phyloP scores from a whole-genome alignment of 2,113 vertebrate species.

The Tyto alba region DNA sequence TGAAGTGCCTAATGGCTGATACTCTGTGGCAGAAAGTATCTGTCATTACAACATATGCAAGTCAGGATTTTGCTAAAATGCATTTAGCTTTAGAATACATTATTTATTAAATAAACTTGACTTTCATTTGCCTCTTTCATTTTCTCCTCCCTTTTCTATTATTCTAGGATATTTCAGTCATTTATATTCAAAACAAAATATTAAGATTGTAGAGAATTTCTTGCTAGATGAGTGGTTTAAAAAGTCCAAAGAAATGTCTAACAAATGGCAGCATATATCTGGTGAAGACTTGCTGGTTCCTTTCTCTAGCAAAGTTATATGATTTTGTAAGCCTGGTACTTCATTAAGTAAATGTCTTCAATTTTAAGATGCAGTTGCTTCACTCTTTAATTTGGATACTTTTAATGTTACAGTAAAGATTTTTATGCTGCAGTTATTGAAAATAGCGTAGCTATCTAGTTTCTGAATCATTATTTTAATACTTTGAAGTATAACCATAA shows the following conservation, averaged over 20 bases:
- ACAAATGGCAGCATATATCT: neutral
- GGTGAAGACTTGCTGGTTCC: neutral
- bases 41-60: conserved; percentile 2
- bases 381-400: neutral
- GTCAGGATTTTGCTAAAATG: neutral
- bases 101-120: conserved; percentile 27
- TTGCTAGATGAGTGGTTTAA: neutral
- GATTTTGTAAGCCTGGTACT: neutral
- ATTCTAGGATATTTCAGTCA: neutral
- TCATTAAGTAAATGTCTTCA: neutral
- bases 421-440: neutral
- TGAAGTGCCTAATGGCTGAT: neutral
- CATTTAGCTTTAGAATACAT: neutral
- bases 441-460: neutral
- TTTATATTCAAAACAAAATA: neutral
- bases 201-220: neutral
- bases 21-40: neutral
- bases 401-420: neutral
- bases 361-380: neutral
- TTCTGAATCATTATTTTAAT: neutral
- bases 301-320: neutral
- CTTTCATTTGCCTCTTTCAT: conserved; percentile 15
- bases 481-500: neutral
- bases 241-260: neutral
- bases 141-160: neutral